Percentiles rank a stretch among this genome's conserved stretches.
These are phyloP conservation scores for Galeruca laticollis DNA, from an alignment of 2,888 invertebrate genomes.

Conservation along the genomic window DNA sequence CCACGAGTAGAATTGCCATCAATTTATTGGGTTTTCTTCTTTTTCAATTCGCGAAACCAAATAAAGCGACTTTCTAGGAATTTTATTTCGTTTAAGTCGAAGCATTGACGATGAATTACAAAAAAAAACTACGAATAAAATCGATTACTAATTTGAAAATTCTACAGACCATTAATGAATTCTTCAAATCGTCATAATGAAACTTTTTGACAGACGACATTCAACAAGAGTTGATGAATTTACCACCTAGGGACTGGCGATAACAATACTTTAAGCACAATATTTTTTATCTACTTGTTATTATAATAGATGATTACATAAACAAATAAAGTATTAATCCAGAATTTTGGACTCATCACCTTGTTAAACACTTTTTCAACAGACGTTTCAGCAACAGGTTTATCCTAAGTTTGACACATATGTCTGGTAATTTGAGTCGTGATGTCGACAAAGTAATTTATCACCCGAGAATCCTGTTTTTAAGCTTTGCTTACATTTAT, in stretches of 20 bases:
- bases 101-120: slow-evolving; percentile 5
- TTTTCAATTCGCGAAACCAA: slow-evolving; percentile 9
- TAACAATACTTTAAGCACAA: too few relatives aligned
- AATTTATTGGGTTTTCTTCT: slow-evolving; percentile 13
- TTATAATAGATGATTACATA: too few relatives aligned
- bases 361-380: background rate
- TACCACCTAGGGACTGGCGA: too few relatives aligned
- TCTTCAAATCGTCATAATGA: too few relatives aligned
- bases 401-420: slow-evolving; percentile 35
- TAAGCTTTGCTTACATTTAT: slow-evolving; percentile 43
- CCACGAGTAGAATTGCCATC: slow-evolving; percentile 1
- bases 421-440: slow-evolving; percentile 36
- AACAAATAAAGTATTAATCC: background rate
- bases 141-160: too few relatives aligned
- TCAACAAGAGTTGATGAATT: too few relatives aligned
- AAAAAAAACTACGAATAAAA: background rate
- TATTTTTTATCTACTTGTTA: too few relatives aligned
- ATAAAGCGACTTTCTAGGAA: slow-evolving; percentile 4
- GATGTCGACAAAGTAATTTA: slow-evolving; percentile 40
- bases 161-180: too few relatives aligned
- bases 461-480: slow-evolving; percentile 40
- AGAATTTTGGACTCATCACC: background rate
- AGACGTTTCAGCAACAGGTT: background rate
- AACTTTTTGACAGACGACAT: too few relatives aligned
- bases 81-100: slow-evolving; percentile 4